A percentile compares a stretch with the other conserved stretches of the same genome.
These are phyloP conservation scores for Coelopa pilipes DNA, from an alignment of 2,888 invertebrate genomes.

Conservation along the genomic window DNA sequence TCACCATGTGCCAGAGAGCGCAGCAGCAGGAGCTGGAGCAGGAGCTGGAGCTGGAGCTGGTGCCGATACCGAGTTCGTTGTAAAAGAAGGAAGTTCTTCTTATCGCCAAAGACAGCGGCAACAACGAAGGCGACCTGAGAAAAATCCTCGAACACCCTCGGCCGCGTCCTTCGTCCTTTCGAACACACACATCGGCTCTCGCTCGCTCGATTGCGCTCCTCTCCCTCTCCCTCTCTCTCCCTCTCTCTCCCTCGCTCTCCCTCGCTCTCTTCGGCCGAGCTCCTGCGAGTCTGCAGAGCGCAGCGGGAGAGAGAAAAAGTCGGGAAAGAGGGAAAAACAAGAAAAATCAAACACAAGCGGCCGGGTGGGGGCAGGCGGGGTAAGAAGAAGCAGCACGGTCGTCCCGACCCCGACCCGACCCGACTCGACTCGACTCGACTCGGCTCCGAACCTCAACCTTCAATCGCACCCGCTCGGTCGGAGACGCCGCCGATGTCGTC, in stretches of 20 bases:
- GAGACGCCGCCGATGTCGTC: constrained; percentile 40
- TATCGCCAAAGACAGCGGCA: background rate
- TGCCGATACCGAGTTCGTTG: too few relatives aligned
- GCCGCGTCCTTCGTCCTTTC: background rate
- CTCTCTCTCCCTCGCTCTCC: too few relatives aligned
- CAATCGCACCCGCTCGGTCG: constrained; percentile 32
- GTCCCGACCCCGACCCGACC: background rate
- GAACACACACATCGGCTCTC: background rate
- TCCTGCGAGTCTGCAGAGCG: too few relatives aligned
- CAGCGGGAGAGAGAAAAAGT: too few relatives aligned
- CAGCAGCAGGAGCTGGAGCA: constrained; percentile 23
- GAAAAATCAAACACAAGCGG: constrained; percentile 14
- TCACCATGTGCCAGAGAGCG: constrained; percentile 29
- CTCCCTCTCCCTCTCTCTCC: too few relatives aligned
- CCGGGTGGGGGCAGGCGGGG: background rate
- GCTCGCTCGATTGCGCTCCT: too few relatives aligned
- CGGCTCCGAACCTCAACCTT: constrained; percentile 32
- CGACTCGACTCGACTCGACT: constrained; percentile 5
- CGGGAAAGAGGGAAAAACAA: background rate
- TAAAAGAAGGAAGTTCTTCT: background rate
- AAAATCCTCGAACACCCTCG: background rate
- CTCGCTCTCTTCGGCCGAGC: too few relatives aligned
- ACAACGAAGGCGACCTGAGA: constrained; percentile 27
- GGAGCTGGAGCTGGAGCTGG: background rate
- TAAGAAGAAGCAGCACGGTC: background rate